phyloP scores from a whole-genome alignment of 2,888 invertebrate species.

The Tigriopus californicus region DNA sequence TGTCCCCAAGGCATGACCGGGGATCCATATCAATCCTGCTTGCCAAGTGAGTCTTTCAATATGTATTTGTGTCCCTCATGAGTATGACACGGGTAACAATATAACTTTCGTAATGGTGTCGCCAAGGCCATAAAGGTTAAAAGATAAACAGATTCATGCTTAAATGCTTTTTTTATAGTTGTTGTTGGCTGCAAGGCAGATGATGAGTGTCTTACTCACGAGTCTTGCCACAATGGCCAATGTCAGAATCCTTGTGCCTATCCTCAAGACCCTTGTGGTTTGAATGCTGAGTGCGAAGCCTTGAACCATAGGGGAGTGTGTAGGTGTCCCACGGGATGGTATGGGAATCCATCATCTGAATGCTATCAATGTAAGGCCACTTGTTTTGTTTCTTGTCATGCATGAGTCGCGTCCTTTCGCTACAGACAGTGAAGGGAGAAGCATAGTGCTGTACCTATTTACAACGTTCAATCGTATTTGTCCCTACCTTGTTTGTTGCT shows the following conservation, averaged over 20 bases:
- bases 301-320: constrained; percentile 22
- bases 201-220: constrained; percentile 48
- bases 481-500: not conserved
- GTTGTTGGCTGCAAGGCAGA: constrained; percentile 31
- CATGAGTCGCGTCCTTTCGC: too few species aligned
- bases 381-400: too few species aligned
- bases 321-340: constrained; percentile 22
- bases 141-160: too few species aligned
- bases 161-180: too few species aligned
- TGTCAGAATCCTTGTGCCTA: constrained; percentile 55
- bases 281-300: constrained; percentile 49
- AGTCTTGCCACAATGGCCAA: constrained; percentile 45
- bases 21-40: constrained; percentile 58
- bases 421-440: too few species aligned
- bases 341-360: constrained; percentile 21
- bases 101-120: too few species aligned
- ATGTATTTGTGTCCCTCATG: too few species aligned
- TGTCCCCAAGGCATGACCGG: constrained; percentile 45
- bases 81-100: too few species aligned
- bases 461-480: too few species aligned
- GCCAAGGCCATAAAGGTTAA: too few species aligned
- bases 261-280: constrained; percentile 41
- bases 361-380: constrained; percentile 1
- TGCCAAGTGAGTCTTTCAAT: constrained; percentile 38
- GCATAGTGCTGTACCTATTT: too few species aligned